Conservation (phyloP, 2,888 invertebrate genomes). For the Drosophila basisetae region DNA sequence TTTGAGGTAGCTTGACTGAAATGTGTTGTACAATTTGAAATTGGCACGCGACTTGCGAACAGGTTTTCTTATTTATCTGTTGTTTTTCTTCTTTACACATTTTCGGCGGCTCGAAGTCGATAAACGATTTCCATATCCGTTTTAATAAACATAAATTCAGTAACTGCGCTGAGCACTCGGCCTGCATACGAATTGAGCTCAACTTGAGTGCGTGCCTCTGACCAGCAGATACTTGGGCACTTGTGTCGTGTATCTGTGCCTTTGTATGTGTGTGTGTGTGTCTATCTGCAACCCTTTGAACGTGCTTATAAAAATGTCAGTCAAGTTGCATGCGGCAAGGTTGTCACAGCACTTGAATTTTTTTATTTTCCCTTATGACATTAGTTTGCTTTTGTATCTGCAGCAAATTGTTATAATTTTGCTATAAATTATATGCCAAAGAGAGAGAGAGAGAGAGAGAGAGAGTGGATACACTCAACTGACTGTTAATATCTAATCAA, state of each 20-base stretch:
- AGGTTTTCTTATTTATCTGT: constrained; percentile 28
- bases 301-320: constrained; percentile 51
- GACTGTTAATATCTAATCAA: constrained; percentile 49
- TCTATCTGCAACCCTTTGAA: constrained; percentile 42
- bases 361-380: constrained; percentile 1
- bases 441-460: background rate
- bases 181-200: constrained; percentile 68
- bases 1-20: constrained; percentile 7
- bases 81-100: background rate
- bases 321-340: constrained; percentile 62
- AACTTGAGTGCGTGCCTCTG: constrained; percentile 47
- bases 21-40: constrained; percentile 14
- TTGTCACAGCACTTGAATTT: constrained; percentile 45
- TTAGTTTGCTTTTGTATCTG: constrained; percentile 26
- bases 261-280: constrained; percentile 4
- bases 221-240: constrained; percentile 38
- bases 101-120: constrained; percentile 28
- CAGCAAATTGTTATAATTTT: constrained; percentile 58
- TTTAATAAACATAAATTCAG: constrained; percentile 58
- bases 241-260: constrained; percentile 24
- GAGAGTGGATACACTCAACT: constrained; percentile 3
- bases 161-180: constrained; percentile 43
- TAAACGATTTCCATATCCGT: constrained; percentile 75
- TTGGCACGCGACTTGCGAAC: constrained; percentile 53
- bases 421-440: constrained; percentile 36